Percentiles rank a stretch among this genome's conserved stretches.
Conservation (phyloP, 2,888 invertebrate genomes). For the Drosophila leonis region DNA sequence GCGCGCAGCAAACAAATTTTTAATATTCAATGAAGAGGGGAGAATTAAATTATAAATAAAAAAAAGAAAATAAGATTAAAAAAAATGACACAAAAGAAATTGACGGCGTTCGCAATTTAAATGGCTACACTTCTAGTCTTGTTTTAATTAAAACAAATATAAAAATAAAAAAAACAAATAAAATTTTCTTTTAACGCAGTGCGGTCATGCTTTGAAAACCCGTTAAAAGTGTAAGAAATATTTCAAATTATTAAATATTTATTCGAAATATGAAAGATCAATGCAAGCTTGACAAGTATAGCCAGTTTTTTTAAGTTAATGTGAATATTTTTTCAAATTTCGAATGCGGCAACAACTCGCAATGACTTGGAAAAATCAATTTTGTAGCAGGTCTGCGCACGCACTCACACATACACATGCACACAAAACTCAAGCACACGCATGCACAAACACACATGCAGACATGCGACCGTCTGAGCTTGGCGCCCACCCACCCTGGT, state of each 20-base stretch:
- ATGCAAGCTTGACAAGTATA: slow-evolving; percentile 30
- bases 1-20: slow-evolving; percentile 58
- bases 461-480: slow-evolving; percentile 27
- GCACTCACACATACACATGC: slow-evolving; percentile 27
- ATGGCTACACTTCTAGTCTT: slow-evolving; percentile 37
- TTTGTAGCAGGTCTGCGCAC: slow-evolving; percentile 69
- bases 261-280: slow-evolving; percentile 4
- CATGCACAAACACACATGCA: slow-evolving; percentile 13
- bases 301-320: slow-evolving; percentile 34
- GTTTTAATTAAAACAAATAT: slow-evolving; percentile 28
- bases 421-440: slow-evolving; percentile 8
- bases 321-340: slow-evolving; percentile 34
- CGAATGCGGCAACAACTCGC: slow-evolving; percentile 42
- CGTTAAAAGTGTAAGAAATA: slow-evolving; percentile 41
- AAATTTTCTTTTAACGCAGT: slow-evolving; percentile 19
- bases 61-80: slow-evolving; percentile 29
- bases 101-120: slow-evolving; percentile 63
- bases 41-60: slow-evolving; percentile 28
- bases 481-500: slow-evolving; percentile 72
- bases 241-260: slow-evolving; percentile 13
- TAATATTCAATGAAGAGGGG: slow-evolving; percentile 31
- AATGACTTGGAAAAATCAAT: slow-evolving; percentile 78
- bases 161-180: neutral
- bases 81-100: slow-evolving; percentile 28
- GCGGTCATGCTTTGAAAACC: slow-evolving; percentile 29